Evolutionary conservation across 2,113 vertebrate species (phyloP).

Genomic region (Edolisoma coerulescens): DNA sequence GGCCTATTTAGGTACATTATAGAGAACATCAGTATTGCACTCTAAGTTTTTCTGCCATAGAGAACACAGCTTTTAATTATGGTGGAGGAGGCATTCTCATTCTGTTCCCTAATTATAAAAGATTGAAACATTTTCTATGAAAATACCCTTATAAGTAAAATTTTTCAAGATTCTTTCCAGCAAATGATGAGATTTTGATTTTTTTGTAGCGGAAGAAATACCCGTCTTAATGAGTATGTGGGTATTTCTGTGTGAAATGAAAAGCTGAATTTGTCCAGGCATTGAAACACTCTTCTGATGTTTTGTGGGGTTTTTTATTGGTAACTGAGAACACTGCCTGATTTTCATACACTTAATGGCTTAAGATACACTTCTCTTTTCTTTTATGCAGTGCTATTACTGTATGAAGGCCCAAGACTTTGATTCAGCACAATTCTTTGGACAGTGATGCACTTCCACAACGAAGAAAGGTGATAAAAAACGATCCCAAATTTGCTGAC

Average conservation of each 20-base stretch:
- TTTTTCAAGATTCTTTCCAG: not conserved
- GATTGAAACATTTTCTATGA: not conserved
- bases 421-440: not conserved
- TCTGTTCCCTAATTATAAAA: not conserved
- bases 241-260: not conserved
- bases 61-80: not conserved
- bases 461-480: not conserved
- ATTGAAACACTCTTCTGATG: not conserved
- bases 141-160: not conserved
- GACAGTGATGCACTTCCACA: not conserved
- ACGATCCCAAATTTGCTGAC: not conserved
- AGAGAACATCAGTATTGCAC: not conserved
- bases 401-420: not conserved
- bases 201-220: not conserved
- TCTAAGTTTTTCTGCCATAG: not conserved
- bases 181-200: not conserved
- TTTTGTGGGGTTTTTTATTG: not conserved
- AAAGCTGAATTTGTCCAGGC: not conserved
- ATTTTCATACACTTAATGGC: constrained; percentile 1
- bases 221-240: not conserved
- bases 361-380: not conserved
- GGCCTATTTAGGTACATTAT: not conserved
- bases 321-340: not conserved
- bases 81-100: not conserved
- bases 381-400: not conserved